Percentiles rank a stretch among this genome's conserved stretches.
phyloP scores from a whole-genome alignment of 1,140 invertebrate genomes.

The Stegodyphus mimosarum region DNA sequence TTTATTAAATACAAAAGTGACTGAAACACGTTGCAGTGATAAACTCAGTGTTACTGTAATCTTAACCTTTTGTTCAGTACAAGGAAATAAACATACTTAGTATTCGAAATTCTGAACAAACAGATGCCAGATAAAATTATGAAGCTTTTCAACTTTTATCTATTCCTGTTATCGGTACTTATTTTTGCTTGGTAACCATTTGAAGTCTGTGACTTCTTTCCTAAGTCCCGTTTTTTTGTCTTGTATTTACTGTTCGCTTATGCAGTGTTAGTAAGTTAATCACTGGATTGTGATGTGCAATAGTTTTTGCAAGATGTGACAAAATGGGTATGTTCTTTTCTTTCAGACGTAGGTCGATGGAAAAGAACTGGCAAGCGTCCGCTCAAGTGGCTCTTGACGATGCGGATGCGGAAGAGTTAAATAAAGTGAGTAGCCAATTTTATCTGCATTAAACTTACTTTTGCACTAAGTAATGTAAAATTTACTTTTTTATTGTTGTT shows the following conservation, averaged over 20 bases:
- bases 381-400: conserved; percentile 6
- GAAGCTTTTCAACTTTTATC: not conserved
- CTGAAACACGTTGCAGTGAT: no score
- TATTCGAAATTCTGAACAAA: not conserved
- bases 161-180: not conserved
- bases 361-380: conserved; percentile 38
- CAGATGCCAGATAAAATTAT: not conserved
- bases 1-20: no score
- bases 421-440: not conserved
- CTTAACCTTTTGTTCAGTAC: not conserved
- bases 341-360: conserved; percentile 40
- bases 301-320: not conserved
- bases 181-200: not conserved
- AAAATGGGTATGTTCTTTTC: conserved; percentile 9
- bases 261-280: not conserved
- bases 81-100: not conserved
- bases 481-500: no score
- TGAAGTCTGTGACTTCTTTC: not conserved
- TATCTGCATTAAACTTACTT: no score
- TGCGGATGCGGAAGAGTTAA: conserved; percentile 10
- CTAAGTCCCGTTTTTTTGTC: not conserved
- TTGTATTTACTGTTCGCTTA: not conserved
- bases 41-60: no score
- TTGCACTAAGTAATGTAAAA: no score
- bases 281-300: not conserved